A percentile compares a stretch with the other conserved stretches of the same genome.
Evolutionary conservation across 2,113 vertebrate species (phyloP).

Genomic region (Sorex araneus): DNA sequence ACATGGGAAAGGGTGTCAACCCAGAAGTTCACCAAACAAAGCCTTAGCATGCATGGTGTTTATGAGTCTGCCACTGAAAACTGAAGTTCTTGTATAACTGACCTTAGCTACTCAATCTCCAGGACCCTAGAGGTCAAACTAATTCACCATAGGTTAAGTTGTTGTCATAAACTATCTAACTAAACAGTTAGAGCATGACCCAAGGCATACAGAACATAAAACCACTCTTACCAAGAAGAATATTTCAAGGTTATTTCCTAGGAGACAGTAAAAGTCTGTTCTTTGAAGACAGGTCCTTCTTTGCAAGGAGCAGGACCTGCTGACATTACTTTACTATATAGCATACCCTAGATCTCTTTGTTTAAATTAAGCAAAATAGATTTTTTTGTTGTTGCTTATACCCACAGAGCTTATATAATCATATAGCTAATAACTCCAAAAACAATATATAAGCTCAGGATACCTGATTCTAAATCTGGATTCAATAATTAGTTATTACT

Average conservation of each 20-base stretch:
- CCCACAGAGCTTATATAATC: neutral
- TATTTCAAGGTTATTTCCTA: slow-evolving; percentile 4
- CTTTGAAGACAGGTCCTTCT: neutral
- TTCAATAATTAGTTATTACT: neutral
- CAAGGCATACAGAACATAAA: neutral
- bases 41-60: neutral
- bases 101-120: neutral
- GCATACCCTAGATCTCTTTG: neutral
- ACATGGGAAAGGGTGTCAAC: neutral
- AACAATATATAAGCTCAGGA: neutral
- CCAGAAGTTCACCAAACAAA: neutral
- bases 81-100: neutral
- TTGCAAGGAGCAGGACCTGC: neutral
- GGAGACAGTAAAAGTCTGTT: neutral
- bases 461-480: neutral
- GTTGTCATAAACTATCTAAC: neutral
- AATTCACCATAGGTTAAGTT: neutral
- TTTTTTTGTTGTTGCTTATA: slow-evolving; percentile 23
- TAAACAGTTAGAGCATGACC: neutral
- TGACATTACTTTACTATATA: neutral
- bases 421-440: neutral
- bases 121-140: neutral
- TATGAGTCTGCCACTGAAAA: neutral
- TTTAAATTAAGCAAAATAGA: slow-evolving; percentile 7
- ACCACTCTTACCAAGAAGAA: neutral